phyloP scores from a whole-genome alignment of 2,797 vertebrate genomes.

The Pseudotriccus pelzelni region DNA sequence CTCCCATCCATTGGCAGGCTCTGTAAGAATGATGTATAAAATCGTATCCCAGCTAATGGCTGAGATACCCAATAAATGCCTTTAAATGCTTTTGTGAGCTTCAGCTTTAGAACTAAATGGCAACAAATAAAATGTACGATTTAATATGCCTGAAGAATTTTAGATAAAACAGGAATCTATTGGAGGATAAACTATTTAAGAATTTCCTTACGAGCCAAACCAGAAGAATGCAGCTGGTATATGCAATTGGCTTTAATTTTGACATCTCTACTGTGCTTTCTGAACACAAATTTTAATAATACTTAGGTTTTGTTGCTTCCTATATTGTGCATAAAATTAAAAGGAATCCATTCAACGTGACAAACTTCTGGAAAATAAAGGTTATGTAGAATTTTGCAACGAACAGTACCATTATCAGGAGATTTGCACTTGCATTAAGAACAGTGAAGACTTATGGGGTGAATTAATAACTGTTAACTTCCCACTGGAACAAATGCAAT shows the following conservation, averaged over 20 bases:
- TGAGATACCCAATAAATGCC: not conserved
- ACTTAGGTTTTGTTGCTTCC: not conserved
- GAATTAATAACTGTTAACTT: slow-evolving; percentile 4
- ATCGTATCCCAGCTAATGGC: not conserved
- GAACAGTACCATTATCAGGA: not conserved
- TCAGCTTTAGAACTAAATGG: not conserved
- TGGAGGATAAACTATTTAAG: slow-evolving; percentile 7
- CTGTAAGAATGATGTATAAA: not conserved
- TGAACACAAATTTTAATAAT: not conserved
- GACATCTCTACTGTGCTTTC: not conserved
- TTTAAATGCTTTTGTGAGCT: slow-evolving; percentile 25
- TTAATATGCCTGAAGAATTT: slow-evolving; percentile 27
- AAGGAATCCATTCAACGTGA: not conserved
- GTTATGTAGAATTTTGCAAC: not conserved
- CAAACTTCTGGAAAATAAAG: not conserved
- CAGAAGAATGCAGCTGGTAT: not conserved
- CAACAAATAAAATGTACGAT: slow-evolving; percentile 12
- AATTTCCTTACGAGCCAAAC: not conserved
- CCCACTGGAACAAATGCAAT: not conserved
- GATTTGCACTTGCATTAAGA: not conserved
- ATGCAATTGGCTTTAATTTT: not conserved
- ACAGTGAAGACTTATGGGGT: not conserved
- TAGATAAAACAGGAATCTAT: not conserved
- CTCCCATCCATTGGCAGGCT: not conserved
- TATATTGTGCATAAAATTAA: not conserved